Evolutionary conservation across 2,888 invertebrate genomes (phyloP), one percentile per base, ranked within the genome.

Genomic region (Melanostoma mellinum): DNA sequence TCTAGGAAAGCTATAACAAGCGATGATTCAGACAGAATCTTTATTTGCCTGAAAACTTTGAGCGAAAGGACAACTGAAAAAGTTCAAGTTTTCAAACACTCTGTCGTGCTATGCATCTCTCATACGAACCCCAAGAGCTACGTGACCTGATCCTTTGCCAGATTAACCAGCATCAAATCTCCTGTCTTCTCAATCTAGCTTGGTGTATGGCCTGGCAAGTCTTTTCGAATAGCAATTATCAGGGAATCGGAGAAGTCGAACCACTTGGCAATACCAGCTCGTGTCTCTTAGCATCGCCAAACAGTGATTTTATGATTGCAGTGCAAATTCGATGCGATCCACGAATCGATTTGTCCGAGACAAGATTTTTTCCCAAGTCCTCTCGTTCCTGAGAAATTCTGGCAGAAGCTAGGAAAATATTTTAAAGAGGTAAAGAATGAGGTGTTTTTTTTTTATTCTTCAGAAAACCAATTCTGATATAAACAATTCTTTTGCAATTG

Each of bases 151-250:
- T 98, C 85, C 95, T 97, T 87, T 97, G 97, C 90, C 98, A 98
- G 93, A 97, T 98, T 82, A 97, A 97, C 90, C 98, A 98, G 87
- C 98, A 99, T 92, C 98, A 98, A 92, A 97, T 98, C 89, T 94
- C 95, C 60, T 97, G 97, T 0, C 95, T 98, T 8, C 97, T 98
- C 89, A 95, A 95, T 68, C 93, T 99, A 82, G 97, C 97, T 0
- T 96, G 98, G 87, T 96, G 97, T 87, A 97, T 98, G 96, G 98
- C 98, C 6, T 99, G 98, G 98, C 97, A 97, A 88, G 95, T 97
- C 72, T 92, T 98, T 61, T 96, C 98, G 4, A 97, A 96, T 88
- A 97, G 96, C 88, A 94, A 96, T 67, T 96, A 97, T 90, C 93
- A 98, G 78, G 97, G 97, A 30, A 94, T 96, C 8, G 98, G 98